These are phyloP conservation scores for Hypomecis punctinalis DNA, from an alignment of 2,888 invertebrate species.

Conservation along the genomic window DNA sequence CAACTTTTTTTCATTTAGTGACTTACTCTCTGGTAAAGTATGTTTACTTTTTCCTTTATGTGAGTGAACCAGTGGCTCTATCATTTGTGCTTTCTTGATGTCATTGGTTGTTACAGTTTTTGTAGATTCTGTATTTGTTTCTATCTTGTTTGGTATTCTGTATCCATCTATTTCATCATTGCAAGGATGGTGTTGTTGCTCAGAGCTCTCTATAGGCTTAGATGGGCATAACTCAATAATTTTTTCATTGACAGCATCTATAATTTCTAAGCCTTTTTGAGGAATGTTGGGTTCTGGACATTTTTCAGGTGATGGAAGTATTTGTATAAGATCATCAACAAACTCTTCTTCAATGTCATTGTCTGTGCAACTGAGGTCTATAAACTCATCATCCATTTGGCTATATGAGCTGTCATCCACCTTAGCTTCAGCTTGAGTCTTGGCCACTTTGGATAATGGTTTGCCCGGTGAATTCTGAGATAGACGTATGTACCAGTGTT, in stretches of 20 bases:
- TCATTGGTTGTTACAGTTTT: constrained; percentile 36
- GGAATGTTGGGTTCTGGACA: constrained; percentile 19
- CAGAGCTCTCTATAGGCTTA: constrained; percentile 23
- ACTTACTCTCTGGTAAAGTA: constrained; percentile 53
- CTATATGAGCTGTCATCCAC: constrained; percentile 72
- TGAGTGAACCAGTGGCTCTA: constrained; percentile 58
- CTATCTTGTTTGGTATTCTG: constrained; percentile 36
- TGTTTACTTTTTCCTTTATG: constrained; percentile 50
- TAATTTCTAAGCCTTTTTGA: constrained; percentile 18
- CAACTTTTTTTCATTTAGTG: neutral
- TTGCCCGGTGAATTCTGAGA: constrained; percentile 80
- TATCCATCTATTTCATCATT: constrained; percentile 57
- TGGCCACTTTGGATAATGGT: constrained; percentile 58
- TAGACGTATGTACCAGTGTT: constrained; percentile 81
- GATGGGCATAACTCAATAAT: constrained; percentile 41
- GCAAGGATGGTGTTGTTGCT: neutral
- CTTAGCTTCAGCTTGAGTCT: constrained; percentile 44
- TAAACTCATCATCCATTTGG: constrained; percentile 65
- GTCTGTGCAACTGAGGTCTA: constrained; percentile 39
- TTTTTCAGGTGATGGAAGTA: constrained; percentile 48
- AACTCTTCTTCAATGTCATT: constrained; percentile 59
- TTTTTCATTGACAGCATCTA: constrained; percentile 42
- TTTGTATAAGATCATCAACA: constrained; percentile 65
- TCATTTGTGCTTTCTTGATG: constrained; percentile 62
- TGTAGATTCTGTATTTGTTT: constrained; percentile 33